phyloP scores from a whole-genome alignment of 2,888 invertebrate species.

The Pycnomerus fuliginosus region DNA sequence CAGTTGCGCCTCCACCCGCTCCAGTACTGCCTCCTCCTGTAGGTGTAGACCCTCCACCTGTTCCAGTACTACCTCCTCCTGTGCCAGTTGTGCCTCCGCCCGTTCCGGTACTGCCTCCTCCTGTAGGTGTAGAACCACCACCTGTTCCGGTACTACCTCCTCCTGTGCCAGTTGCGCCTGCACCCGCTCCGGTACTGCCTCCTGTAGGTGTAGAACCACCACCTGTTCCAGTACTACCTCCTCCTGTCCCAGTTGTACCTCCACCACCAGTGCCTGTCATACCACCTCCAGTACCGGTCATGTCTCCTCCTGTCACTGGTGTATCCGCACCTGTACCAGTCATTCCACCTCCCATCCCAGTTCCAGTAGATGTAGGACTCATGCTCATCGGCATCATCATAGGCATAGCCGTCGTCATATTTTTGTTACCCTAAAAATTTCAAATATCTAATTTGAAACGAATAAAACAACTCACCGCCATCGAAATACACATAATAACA shows the following conservation, averaged over 20 bases:
- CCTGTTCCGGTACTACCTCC: constrained; percentile 18
- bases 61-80: constrained; percentile 9
- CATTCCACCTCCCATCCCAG: constrained; percentile 19
- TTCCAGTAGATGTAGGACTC: constrained; percentile 48
- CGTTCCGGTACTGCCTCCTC: constrained; percentile 13
- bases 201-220: constrained; percentile 8
- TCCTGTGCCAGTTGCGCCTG: constrained; percentile 22
- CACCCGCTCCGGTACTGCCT: constrained; percentile 18
- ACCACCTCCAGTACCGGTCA: constrained; percentile 35
- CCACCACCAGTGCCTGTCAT: constrained; percentile 46
- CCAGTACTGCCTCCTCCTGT: constrained; percentile 7
- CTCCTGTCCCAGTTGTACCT: constrained; percentile 45
- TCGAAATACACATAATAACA: constrained; percentile 72
- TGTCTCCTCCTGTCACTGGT: constrained; percentile 23
- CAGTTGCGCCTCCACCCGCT: constrained; percentile 11
- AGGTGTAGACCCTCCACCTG: constrained; percentile 5
- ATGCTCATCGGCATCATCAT: constrained; percentile 54
- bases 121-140: constrained; percentile 12
- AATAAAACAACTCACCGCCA: constrained; percentile 54
- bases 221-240: constrained; percentile 11
- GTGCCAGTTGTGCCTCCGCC: constrained; percentile 28
- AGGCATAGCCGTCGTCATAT: constrained; percentile 39
- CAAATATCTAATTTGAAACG: constrained; percentile 1
- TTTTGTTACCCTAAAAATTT: constrained; percentile 17
- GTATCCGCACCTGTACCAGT: constrained; percentile 27